Percentiles rank a stretch among this genome's conserved stretches.
Conservation (phyloP, 2,888 invertebrate species). For the Clepsis dumicolana region DNA sequence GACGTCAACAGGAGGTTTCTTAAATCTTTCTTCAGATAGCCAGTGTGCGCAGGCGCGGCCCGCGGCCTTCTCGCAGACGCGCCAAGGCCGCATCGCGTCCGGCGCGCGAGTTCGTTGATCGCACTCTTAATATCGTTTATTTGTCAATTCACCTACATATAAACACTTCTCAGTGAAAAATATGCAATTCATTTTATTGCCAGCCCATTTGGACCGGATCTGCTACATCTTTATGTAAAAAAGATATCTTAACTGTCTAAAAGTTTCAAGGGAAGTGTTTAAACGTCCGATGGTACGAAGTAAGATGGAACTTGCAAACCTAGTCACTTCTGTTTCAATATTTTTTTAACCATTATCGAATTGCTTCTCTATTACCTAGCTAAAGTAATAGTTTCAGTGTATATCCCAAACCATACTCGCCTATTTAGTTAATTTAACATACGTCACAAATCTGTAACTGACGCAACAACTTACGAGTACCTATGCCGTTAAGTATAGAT, state of each 20-base stretch:
- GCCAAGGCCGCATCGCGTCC: constrained; percentile 69
- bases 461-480: constrained; percentile 1
- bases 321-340: too few relatives aligned
- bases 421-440: neutral
- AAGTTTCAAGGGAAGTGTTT: too few relatives aligned
- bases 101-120: constrained; percentile 63
- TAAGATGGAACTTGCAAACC: too few relatives aligned
- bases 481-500: neutral
- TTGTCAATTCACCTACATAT: constrained; percentile 47
- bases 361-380: too few relatives aligned
- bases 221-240: too few relatives aligned
- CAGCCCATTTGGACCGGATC: neutral
- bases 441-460: neutral
- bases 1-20: neutral
- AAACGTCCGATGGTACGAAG: too few relatives aligned
- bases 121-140: constrained; percentile 54
- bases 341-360: too few relatives aligned
- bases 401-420: too few relatives aligned
- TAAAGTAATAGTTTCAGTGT: too few relatives aligned
- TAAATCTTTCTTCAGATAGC: neutral
- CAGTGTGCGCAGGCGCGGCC: constrained; percentile 33
- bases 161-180: neutral
- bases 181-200: neutral
- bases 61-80: constrained; percentile 44
- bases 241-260: too few relatives aligned